Evolutionary conservation across 1,140 invertebrate genomes (phyloP), one percentile per base, ranked within the genome.

Genomic region (Orchestia grillus): DNA sequence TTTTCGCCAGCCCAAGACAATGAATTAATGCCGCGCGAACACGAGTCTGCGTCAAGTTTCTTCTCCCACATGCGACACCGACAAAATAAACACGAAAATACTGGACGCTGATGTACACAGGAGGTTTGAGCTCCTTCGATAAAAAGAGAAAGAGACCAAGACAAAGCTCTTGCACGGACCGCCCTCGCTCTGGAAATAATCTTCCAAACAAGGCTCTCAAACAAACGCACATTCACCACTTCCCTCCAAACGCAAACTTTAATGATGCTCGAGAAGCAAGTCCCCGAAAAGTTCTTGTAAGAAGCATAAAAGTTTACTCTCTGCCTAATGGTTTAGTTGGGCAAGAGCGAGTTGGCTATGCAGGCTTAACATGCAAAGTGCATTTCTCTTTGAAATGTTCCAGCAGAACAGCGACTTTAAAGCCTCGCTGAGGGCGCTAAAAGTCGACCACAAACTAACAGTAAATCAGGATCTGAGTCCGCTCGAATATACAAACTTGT

Each of bases 341-440:
- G 44, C 3, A 40, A 94, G 92, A 94, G 92, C 44, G 40, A 94
- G 41, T 94, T 94, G 8, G 92, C 43, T 47, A 94, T 94, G 92
- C 92, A 94, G 92, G 92, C 92, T 94, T 94, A 47, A 94, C 92
- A 94, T 94, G 92, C 92, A 94, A 94, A 94, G 92, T 94, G 92
- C 92, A 94, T 94, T 94, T 94, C 92, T 94, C 44, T 94, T 47
- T 44, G 43, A 47, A 94, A 45, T 91, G 88, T 91, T 43, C 88
- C 11, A 36, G 41, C 41, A 15, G 36, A 45, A 44, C 92, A 94
- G 19, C 0, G 44, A 94, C 92, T 94, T 94, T 94, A 94, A 23
- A 42, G 44, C 41, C 44, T 15, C 44, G 44, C 43, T 47, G 44
- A 94, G 36, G 44, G 44, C 88, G 19, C 44, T 94, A 44, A 94